These are phyloP conservation scores for Phrynosoma blainvillii DNA, from an alignment of 2,113 vertebrate species.

Conservation along the genomic window DNA sequence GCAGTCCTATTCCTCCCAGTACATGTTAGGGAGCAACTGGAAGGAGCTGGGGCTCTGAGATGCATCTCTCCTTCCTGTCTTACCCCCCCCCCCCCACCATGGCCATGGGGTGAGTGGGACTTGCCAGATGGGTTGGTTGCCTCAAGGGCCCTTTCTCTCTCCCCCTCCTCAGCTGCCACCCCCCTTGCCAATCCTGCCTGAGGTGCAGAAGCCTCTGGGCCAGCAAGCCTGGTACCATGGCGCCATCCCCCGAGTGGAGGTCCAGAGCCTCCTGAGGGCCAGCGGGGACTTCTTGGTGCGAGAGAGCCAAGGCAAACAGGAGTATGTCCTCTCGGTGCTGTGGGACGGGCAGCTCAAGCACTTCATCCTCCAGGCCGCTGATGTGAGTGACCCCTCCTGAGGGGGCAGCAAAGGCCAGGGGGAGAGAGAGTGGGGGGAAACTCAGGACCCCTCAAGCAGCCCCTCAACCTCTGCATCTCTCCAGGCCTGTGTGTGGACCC, in stretches of 20 bases:
- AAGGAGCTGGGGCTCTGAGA: not conserved
- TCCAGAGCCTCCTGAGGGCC: constrained; percentile 84
- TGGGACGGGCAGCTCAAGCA: constrained; percentile 88
- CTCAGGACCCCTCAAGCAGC: too few relatives aligned
- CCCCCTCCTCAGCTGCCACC: constrained; percentile 79
- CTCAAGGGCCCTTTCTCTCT: fast-evolving
- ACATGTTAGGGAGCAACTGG: not conserved
- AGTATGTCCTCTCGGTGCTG: constrained; percentile 90
- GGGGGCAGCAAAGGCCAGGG: fast-evolving
- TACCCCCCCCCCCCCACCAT: not conserved
- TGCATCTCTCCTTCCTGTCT: not conserved
- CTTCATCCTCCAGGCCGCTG: constrained; percentile 90
- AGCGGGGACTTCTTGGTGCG: constrained; percentile 92
- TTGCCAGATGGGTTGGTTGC: not conserved
- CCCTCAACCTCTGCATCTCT: too few relatives aligned
- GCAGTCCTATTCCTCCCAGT: not conserved
- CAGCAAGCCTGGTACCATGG: constrained; percentile 97
- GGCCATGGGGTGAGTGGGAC: too few relatives aligned
- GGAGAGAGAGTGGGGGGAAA: not conserved
- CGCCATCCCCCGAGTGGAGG: constrained; percentile 88
- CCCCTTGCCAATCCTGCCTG: constrained; percentile 70
- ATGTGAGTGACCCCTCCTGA: constrained; percentile 77
- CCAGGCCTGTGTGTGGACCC: too few relatives aligned
- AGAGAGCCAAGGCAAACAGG: constrained; percentile 95
- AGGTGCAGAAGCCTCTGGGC: constrained; percentile 87